These are phyloP conservation scores for Gavia stellata DNA, from an alignment of 2,113 vertebrate genomes.

Conservation along the genomic window DNA sequence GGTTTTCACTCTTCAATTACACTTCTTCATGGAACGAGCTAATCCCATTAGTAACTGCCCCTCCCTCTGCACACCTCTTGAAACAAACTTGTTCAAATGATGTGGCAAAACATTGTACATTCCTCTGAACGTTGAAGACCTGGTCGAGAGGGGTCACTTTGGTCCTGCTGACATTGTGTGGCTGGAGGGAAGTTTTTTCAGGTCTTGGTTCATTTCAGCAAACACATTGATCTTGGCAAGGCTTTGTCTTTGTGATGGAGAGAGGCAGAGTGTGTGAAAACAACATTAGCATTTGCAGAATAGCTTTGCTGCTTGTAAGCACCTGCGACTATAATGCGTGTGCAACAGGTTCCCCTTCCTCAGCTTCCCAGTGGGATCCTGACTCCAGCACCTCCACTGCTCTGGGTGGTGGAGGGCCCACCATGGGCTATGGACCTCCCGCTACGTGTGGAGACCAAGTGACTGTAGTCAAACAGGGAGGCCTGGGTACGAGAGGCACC, in stretches of 20 bases:
- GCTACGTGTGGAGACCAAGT: neutral
- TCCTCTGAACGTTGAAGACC: neutral
- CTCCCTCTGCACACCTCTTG: neutral
- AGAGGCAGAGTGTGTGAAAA: neutral
- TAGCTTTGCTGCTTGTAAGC: neutral
- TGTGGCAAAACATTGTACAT: neutral
- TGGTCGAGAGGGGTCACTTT: neutral
- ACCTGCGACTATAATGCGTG: accelerated
- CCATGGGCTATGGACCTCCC: neutral
- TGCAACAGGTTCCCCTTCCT: neutral
- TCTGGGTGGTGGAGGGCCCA: neutral
- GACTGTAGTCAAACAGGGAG: neutral
- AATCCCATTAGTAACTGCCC: neutral
- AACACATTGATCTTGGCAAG: neutral
- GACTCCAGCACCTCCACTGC: neutral
- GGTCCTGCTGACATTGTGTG: neutral
- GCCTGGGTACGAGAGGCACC: neutral
- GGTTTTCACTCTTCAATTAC: neutral
- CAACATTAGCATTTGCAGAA: neutral
- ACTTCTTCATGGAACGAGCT: neutral
- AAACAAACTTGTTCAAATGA: neutral
- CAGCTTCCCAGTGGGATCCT: neutral
- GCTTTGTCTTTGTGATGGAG: neutral
- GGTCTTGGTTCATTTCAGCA: neutral
- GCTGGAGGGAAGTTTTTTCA: neutral